phyloP scores from a whole-genome alignment of 2,888 invertebrate species.

The Tachystola acroxantha region DNA sequence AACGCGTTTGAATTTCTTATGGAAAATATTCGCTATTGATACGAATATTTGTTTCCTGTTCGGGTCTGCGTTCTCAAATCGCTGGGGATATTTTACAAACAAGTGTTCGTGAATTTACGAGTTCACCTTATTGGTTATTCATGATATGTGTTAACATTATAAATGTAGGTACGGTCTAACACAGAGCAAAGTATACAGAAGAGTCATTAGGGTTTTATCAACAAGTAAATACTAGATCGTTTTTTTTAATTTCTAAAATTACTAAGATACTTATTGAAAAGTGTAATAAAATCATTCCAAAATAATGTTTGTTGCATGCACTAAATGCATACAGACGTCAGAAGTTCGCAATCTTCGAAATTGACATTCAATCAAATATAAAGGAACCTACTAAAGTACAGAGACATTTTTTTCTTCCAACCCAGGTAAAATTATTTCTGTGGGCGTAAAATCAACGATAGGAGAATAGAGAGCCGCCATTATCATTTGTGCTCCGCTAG shows the following conservation, averaged over 20 bases:
- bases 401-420: constrained; percentile 6
- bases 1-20: constrained; percentile 56
- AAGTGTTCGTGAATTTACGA: constrained; percentile 26
- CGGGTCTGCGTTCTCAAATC: constrained; percentile 33
- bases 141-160: too few relatives aligned
- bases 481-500: constrained; percentile 14
- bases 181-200: neutral
- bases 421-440: constrained; percentile 39
- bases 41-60: constrained; percentile 51
- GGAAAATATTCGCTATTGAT: constrained; percentile 47
- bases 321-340: too few relatives aligned
- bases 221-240: too few relatives aligned
- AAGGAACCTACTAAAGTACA: too few relatives aligned
- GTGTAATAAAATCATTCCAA: too few relatives aligned
- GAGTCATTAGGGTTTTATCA: too few relatives aligned
- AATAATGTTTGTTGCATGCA: too few relatives aligned
- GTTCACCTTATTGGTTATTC: constrained; percentile 16
- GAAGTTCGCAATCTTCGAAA: too few relatives aligned
- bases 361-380: too few relatives aligned
- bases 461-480: constrained; percentile 28
- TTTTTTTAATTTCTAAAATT: too few relatives aligned
- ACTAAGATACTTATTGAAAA: too few relatives aligned
- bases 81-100: constrained; percentile 43
- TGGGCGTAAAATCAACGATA: constrained; percentile 20
- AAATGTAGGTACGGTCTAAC: too few relatives aligned